A percentile compares a stretch with the other conserved stretches of the same genome.
Conservation (phyloP, 1,140 invertebrate species). For the Cryptotermes secundus region DNA sequence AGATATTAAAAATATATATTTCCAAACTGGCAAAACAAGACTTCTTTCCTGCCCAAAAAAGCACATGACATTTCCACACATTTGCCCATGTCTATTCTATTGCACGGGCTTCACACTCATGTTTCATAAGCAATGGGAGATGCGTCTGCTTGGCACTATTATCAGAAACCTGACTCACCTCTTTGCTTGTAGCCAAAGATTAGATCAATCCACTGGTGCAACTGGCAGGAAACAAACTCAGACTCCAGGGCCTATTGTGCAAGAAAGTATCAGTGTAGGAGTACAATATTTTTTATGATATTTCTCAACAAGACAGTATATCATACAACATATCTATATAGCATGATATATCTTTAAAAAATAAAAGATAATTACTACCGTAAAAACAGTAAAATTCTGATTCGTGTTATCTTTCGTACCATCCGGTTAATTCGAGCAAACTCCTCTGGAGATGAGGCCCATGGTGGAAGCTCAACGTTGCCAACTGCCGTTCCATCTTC, state of each 20-base stretch:
- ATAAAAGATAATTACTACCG: not conserved
- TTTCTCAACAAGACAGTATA: not conserved
- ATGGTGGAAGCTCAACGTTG: conserved; percentile 90
- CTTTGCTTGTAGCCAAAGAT: conserved; percentile 99
- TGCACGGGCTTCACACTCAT: no score
- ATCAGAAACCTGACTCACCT: conserved; percentile 67
- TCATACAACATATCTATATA: not conserved
- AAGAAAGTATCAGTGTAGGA: no score
- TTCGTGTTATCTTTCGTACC: conserved; percentile 54
- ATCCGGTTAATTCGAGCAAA: conserved; percentile 97
- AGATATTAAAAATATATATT: no score
- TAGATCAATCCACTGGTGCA: conserved; percentile 99
- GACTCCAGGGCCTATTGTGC: conserved; percentile 84
- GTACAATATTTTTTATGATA: no score
- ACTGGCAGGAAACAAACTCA: conserved; percentile 98
- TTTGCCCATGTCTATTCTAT: no score
- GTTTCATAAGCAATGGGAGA: not conserved
- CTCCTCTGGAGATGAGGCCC: conserved; percentile 95
- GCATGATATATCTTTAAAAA: not conserved
- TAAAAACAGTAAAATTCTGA: not conserved
- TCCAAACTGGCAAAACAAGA: no score
- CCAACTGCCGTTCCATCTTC: conserved; percentile 82
- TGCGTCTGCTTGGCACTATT: no score
- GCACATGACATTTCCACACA: no score
- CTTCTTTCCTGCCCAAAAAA: no score